phyloP scores from a whole-genome alignment of 2,797 vertebrate genomes.

The Columba guinea region DNA sequence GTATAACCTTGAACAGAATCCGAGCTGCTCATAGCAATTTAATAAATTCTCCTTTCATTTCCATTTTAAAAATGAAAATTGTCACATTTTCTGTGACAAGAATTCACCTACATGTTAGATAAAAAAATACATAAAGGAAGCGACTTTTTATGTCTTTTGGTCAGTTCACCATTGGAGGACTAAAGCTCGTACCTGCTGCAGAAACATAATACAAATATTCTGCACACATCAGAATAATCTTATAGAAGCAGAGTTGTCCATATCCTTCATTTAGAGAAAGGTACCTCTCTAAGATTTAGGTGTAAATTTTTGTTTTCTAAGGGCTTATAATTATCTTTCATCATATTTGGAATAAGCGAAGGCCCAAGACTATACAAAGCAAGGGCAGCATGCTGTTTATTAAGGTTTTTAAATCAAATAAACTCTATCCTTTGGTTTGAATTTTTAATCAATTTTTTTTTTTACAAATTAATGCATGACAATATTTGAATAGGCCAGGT shows the following conservation, averaged over 20 bases:
- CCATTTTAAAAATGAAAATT: not conserved
- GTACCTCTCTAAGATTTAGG: not conserved
- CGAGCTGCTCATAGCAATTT: not conserved
- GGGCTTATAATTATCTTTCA: not conserved
- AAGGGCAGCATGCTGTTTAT: not conserved
- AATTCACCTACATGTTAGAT: not conserved
- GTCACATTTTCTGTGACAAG: not conserved
- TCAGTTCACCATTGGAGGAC: not conserved
- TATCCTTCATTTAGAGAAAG: not conserved
- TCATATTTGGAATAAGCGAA: not conserved
- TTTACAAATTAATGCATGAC: not conserved
- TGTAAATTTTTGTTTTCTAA: not conserved
- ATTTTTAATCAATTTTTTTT: not conserved
- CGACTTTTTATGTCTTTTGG: fast-evolving
- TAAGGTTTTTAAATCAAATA: not conserved
- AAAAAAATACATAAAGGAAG: not conserved
- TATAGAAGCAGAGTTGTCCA: not conserved
- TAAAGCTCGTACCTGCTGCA: not conserved
- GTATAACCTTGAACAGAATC: not conserved
- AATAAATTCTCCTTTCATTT: not conserved
- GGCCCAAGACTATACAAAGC: not conserved
- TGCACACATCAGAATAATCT: not conserved
- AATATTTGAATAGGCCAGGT: not conserved
- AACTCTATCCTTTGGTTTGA: not conserved
- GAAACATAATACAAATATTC: not conserved